Evolutionary conservation across 2,113 vertebrate species (phyloP), one percentile per base, ranked within the genome.

Genomic region (Pseudorhombus dupliciocellatus): DNA sequence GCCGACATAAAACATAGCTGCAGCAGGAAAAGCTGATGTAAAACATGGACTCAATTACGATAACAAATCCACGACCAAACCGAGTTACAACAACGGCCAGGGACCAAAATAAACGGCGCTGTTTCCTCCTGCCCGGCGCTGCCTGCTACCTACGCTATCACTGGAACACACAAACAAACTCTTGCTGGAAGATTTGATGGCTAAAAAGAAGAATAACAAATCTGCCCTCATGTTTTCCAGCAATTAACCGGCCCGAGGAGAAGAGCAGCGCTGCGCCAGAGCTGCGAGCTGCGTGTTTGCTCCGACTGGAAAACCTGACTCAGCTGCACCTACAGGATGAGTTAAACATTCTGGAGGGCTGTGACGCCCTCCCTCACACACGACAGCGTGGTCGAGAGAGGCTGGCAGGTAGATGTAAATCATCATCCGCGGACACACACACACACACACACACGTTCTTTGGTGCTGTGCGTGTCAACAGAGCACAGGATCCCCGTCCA

Each of bases 231-330:
- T 59, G 69, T 85, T 90, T 90, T 88, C 80, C 86, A 87, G 42
- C 71, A 80, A 73, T 85, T 82, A 82, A 77, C 70, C 64, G 58
- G 68, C 24, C 24, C 21, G 51, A 78, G 69, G 66, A 83, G 80
- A 85, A 52, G 18, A 55, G 31, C 15, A 22, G 8, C 9, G 40
- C 30, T 16, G 26, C 25, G 88, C 70, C 71, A 85, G 71, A 83
- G 24, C 55, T 74, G 73, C 54, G 59, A 83, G 73, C 71, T 40
- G 26, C 78, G 50, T 69, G 68, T 74, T 83, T 77, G 30, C 68
- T 61, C 76, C n/a, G 2, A 48, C 64, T 88, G 88, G 84, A 88
- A 90, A 90, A 79, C 71, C 65, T 83, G 86, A 88, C 61, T 82
- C 79, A 77, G 80, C 2, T 76, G 63, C 67, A 85, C 56, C 73